Percentiles rank a stretch among this genome's conserved stretches.
These are phyloP conservation scores for Diaprepes abbreviatus DNA, from an alignment of 2,888 invertebrate species.

Conservation along the genomic window DNA sequence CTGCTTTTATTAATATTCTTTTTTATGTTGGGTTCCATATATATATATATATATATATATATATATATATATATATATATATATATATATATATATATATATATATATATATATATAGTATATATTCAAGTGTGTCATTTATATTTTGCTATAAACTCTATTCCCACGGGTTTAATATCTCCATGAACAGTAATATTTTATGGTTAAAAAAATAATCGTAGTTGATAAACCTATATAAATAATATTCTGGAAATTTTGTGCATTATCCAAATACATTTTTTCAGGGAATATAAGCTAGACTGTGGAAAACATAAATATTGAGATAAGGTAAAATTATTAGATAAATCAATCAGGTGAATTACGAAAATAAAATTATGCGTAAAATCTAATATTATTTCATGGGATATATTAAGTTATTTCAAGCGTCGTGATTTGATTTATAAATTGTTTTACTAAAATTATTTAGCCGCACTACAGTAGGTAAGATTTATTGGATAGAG, in stretches of 20 bases:
- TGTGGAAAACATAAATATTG: conserved; percentile 24
- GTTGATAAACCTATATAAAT: background rate
- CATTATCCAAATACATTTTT: conserved; percentile 8
- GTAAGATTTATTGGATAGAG: no score
- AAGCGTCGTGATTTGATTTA: background rate
- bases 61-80: background rate
- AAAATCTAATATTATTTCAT: conserved; percentile 18
- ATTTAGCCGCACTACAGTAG: no score
- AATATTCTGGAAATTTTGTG: conserved; percentile 3
- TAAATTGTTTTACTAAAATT: no score
- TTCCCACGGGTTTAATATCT: no score
- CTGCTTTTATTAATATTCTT: no score
- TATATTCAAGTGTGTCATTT: no score
- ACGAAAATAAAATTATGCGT: conserved; percentile 19
- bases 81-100: background rate
- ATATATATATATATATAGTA: background rate
- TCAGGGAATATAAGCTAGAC: conserved; percentile 4
- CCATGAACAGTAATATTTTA: no score
- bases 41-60: background rate
- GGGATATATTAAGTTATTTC: conserved; percentile 7
- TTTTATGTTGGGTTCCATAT: no score
- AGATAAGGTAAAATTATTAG: conserved; percentile 24
- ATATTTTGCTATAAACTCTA: no score
- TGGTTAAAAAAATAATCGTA: background rate
- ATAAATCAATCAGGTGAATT: conserved; percentile 13